Percentiles rank a stretch among this genome's conserved stretches.
phyloP scores from a whole-genome alignment of 2,888 invertebrate species.

The Camptogramma bilineatum region DNA sequence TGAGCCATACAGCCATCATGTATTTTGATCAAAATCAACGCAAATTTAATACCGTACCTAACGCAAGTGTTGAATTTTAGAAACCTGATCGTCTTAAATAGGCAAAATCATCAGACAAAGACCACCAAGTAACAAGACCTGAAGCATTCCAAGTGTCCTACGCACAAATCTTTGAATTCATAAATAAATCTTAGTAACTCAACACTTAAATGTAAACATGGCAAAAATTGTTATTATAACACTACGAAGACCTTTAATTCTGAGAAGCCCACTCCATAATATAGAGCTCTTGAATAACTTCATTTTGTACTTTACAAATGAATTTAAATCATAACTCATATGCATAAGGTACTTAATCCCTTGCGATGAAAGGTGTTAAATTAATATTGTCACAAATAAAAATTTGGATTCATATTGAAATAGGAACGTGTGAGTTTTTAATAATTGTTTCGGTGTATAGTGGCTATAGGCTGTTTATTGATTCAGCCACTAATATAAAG shows the following conservation, averaged over 20 bases:
- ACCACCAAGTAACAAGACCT: conserved; percentile 59
- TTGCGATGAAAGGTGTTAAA: conserved; percentile 19
- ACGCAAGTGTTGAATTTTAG: background rate
- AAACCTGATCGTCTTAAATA: conserved; percentile 26
- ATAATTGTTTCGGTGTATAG: conserved; percentile 46
- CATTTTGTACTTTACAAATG: conserved; percentile 56
- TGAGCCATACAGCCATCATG: background rate
- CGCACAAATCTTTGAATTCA: conserved; percentile 76
- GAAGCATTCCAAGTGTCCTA: conserved; percentile 62
- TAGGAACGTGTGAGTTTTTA: conserved; percentile 66
- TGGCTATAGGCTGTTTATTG: conserved; percentile 33
- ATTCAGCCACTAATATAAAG: conserved; percentile 35
- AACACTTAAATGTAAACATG: conserved; percentile 70
- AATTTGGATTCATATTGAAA: conserved; percentile 74
- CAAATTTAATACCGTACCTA: background rate
- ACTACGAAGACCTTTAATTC: conserved; percentile 46
- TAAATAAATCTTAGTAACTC: conserved; percentile 63
- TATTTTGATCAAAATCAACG: background rate
- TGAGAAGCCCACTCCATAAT: conserved; percentile 48
- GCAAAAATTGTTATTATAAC: conserved; percentile 73
- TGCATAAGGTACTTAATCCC: conserved; percentile 10
- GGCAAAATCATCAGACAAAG: conserved; percentile 46
- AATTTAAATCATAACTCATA: conserved; percentile 38
- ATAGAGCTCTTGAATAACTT: conserved; percentile 58
- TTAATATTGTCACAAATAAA: conserved; percentile 57